These are phyloP conservation scores for Leptodirus hochenwartii DNA, from an alignment of 2,888 invertebrate genomes.

Conservation along the genomic window DNA sequence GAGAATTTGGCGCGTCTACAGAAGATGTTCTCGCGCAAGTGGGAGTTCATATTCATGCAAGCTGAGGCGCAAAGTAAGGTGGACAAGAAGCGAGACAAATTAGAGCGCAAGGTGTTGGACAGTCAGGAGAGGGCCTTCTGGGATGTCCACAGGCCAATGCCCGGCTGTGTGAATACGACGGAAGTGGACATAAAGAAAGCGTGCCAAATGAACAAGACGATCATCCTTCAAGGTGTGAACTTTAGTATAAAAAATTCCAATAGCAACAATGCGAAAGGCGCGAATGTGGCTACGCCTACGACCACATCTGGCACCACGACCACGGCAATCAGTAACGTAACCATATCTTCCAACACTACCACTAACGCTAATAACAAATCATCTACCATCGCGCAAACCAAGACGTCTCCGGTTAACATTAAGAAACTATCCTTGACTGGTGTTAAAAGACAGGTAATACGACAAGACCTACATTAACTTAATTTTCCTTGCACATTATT, in stretches of 20 bases:
- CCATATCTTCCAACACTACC: slow-evolving; percentile 26
- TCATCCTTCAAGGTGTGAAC: slow-evolving; percentile 22
- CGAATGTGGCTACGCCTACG: slow-evolving; percentile 7
- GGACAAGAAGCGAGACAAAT: slow-evolving; percentile 94
- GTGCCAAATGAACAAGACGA: slow-evolving; percentile 43
- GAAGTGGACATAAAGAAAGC: slow-evolving; percentile 97
- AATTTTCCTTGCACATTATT: too few species aligned
- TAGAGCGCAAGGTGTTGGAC: slow-evolving; percentile 94
- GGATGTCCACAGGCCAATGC: slow-evolving; percentile 99
- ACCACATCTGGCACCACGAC: slow-evolving; percentile 17
- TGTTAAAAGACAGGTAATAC: too few species aligned
- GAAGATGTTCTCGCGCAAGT: slow-evolving; percentile 97
- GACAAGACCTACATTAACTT: too few species aligned
- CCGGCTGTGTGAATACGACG: slow-evolving; percentile 97
- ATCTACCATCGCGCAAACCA: too few species aligned
- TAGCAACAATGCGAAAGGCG: slow-evolving; percentile 24
- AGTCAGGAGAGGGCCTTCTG: slow-evolving; percentile 99
- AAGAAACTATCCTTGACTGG: too few species aligned
- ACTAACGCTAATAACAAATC: slow-evolving; percentile 23
- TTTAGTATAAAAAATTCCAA: too few species aligned
- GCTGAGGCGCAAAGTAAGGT: slow-evolving; percentile 85
- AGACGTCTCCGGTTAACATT: too few species aligned
- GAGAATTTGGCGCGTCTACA: slow-evolving; percentile 93
- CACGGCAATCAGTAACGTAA: slow-evolving; percentile 19
- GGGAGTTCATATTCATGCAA: slow-evolving; percentile 99